Base-by-base conservation (phyloP, 2,888 invertebrate genomes). In the Drosophila rubida region DNA sequence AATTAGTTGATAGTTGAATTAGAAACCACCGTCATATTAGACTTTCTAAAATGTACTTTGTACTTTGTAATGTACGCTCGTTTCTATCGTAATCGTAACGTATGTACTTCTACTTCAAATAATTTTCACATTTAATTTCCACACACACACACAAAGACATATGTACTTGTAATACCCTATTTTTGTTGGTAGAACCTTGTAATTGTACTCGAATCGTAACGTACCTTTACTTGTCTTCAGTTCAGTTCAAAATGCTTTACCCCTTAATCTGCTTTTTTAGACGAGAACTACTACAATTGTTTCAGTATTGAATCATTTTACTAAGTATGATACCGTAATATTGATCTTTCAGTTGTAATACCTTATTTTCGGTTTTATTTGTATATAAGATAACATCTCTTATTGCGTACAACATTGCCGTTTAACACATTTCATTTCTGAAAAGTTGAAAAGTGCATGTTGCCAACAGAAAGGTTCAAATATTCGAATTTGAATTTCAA, bases 1-100 rank as follows among this genome's bases (percentile, higher is more conserved):
- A 78, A 69, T 71, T 87, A 84, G 87, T 61, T 63, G 9, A 80
- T 82, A 84, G 86, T 78, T 75, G 80, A 84, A 63, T 85, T 87
- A 84, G 85, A 84, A 87, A 84, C 84, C 84, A 84, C 84, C 84
- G 84, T 85, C 87, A 87, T 84, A 63, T 82, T 87, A 87, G 87
- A 87, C 82, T 82, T 78, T 82, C 73, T 80, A 83, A 71, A 67
- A 70, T 81, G 76, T 80, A 80, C 68, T 78, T 65, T 58, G 64
- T 81, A 84, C 50, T 39, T 14, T 25, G 50, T 61, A 64, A 78
- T 73, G 70, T 80, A 70, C 69, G 61, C 65, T 71, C 42, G 62
- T 76, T 80, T 74, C 54, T 62, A 49, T 22, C 37, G 50, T 41
- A 42, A 22, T 42, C 55, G 54, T 66, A 60, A 59, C 27, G 27